Conservation (phyloP, 2,888 invertebrate genomes). For the Yponomeuta plumbellus region DNA sequence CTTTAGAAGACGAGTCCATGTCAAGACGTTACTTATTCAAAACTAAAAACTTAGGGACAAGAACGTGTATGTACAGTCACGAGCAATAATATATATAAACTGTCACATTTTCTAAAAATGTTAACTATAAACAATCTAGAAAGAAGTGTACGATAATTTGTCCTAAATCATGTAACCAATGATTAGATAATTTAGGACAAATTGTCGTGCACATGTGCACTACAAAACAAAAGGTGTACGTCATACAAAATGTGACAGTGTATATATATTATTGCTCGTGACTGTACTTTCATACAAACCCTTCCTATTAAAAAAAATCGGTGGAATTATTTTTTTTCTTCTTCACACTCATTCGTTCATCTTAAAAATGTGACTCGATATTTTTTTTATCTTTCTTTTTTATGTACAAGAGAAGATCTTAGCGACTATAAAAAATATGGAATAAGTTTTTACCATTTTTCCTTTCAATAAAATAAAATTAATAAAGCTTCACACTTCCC, state of each 20-base stretch:
- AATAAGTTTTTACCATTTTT: slow-evolving; percentile 34
- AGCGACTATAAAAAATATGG: slow-evolving; percentile 33
- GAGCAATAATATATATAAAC: no score
- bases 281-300: not conserved
- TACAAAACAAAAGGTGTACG: no score
- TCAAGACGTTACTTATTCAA: not conserved
- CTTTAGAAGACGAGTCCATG: not conserved
- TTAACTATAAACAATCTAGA: no score
- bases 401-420: slow-evolving; percentile 22
- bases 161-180: no score
- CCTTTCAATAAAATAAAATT: slow-evolving; percentile 30
- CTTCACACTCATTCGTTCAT: slow-evolving; percentile 24
- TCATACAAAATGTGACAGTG: no score
- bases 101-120: no score
- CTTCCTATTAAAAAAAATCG: slow-evolving; percentile 30
- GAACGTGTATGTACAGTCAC: no score
- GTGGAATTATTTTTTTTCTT: slow-evolving; percentile 38
- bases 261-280: no score
- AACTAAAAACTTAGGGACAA: not conserved
- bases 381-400: slow-evolving; percentile 18
- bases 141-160: no score
- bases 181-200: no score
- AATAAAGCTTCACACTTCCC: not conserved
- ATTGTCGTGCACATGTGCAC: no score
- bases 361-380: slow-evolving; percentile 19